These are phyloP conservation scores for Python bivittatus DNA, from an alignment of 2,113 vertebrate genomes.

Conservation along the genomic window DNA sequence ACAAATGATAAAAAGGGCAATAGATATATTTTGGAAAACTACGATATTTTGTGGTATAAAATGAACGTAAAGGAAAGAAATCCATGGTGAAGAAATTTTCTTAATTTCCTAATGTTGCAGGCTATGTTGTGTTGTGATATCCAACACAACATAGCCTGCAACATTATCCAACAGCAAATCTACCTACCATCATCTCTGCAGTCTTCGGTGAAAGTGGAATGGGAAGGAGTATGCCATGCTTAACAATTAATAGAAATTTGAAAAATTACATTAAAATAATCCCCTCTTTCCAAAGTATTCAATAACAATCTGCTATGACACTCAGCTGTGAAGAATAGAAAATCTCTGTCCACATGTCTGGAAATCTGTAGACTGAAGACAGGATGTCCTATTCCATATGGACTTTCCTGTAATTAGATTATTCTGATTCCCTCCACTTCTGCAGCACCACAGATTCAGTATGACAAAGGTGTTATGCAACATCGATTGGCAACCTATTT, in stretches of 20 bases:
- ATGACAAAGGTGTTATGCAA: neutral
- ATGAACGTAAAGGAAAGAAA: neutral
- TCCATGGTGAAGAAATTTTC: neutral
- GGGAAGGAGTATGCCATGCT: neutral
- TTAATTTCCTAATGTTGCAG: no score
- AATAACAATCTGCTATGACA: neutral
- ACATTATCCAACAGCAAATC: neutral
- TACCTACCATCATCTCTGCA: neutral
- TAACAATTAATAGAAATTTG: neutral
- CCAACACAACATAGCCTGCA: no score
- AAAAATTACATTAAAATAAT: neutral
- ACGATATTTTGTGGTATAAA: neutral
- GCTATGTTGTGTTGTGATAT: no score
- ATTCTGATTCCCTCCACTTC: neutral
- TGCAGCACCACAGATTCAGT: neutral
- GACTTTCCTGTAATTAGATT: neutral
- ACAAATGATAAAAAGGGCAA: neutral
- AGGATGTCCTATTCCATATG: neutral
- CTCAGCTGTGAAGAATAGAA: neutral
- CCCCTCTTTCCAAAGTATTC: neutral
- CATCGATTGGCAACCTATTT: neutral
- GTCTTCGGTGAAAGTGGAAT: neutral
- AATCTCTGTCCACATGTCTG: neutral
- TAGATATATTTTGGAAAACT: neutral
- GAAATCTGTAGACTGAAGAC: neutral